phyloP scores from a whole-genome alignment of 2,797 vertebrate genomes.

The Galagoides demidoff region DNA sequence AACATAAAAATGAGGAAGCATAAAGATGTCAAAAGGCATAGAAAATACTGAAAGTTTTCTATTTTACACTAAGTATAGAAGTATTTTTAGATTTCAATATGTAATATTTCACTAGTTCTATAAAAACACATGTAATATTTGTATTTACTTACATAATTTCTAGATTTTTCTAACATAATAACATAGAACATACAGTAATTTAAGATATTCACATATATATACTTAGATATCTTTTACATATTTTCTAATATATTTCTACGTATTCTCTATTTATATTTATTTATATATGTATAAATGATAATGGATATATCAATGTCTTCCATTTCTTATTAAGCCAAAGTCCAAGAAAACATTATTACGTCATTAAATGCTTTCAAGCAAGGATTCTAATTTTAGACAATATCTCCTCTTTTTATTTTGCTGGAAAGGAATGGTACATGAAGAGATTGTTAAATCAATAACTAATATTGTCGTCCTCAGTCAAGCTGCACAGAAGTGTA shows the following conservation, averaged over 20 bases:
- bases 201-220: background rate
- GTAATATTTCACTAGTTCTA: background rate
- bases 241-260: background rate
- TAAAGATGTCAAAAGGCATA: background rate
- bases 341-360: background rate
- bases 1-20: background rate
- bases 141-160: slow-evolving; percentile 14
- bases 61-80: background rate
- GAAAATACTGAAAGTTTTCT: background rate
- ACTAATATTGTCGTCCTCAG: background rate
- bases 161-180: background rate
- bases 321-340: slow-evolving; percentile 4
- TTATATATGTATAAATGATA: background rate
- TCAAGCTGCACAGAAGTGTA: background rate
- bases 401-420: slow-evolving; percentile 33
- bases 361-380: slow-evolving; percentile 11
- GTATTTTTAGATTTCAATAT: background rate
- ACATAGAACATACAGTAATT: background rate
- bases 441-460: background rate
- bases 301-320: background rate
- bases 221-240: background rate
- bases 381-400: slow-evolving; percentile 47
- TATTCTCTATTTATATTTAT: background rate
- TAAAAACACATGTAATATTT: slow-evolving; percentile 13
- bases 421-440: background rate